phyloP scores from a whole-genome alignment of 35 echinoderm and acorn worm species.

The Hemicentrotus pulcherrimus region DNA sequence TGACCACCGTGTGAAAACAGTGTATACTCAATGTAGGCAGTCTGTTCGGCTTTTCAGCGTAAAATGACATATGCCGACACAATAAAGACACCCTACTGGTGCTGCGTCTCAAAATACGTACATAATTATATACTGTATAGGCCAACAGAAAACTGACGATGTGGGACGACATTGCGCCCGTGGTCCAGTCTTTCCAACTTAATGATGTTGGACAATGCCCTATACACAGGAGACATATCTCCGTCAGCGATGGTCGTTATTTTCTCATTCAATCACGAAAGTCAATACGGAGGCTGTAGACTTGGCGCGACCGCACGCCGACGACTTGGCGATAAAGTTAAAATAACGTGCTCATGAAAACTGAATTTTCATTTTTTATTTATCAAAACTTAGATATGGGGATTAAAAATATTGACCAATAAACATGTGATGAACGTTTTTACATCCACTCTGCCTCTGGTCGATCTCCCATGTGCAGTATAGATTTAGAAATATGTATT shows the following conservation, averaged over 20 bases:
- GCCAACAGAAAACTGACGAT: too few species aligned
- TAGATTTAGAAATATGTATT: not conserved
- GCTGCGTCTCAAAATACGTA: too few species aligned
- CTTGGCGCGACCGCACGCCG: not conserved
- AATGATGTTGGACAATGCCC: not conserved
- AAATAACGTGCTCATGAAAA: not conserved
- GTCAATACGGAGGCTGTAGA: not conserved
- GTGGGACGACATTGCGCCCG: not conserved
- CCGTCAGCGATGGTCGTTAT: not conserved
- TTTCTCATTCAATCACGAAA: constrained; percentile 21
- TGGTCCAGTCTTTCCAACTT: not conserved
- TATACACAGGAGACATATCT: not conserved
- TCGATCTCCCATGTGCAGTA: too few species aligned
- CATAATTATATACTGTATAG: too few species aligned
- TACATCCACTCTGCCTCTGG: not conserved
- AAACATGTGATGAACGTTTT: not conserved
- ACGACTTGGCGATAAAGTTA: not conserved
- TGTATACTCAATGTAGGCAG: too few species aligned
- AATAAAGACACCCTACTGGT: too few species aligned
- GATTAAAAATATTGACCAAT: not conserved
- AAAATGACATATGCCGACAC: too few species aligned
- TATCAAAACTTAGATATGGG: not conserved
- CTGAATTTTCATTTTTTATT: not conserved
- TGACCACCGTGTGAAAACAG: too few species aligned
- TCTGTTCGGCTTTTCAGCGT: too few species aligned